Evolutionary conservation across 1,140 invertebrate genomes (phyloP).

Genomic region (Hypsibius dujardini): DNA sequence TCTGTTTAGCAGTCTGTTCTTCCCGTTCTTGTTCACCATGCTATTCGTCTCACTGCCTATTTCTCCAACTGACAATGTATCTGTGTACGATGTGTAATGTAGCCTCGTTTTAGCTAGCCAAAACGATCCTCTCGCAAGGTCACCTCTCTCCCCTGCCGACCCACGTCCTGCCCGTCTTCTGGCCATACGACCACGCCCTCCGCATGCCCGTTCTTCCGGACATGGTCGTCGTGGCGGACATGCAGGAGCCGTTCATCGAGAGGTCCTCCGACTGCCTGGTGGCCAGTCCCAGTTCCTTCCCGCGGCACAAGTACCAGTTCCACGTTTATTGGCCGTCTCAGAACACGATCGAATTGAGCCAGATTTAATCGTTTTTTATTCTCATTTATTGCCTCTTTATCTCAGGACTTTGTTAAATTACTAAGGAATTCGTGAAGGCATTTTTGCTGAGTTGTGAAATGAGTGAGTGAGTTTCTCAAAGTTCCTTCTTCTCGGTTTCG

Average conservation of each 20-base stretch:
- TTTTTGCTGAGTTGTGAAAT: no score
- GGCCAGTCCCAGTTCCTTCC: conserved; percentile 12
- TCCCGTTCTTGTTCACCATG: no score
- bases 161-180: conserved; percentile 68
- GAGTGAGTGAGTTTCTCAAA: no score
- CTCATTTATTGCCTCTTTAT: no score
- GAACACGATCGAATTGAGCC: background rate
- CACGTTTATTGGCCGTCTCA: conserved; percentile 1
- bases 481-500: no score
- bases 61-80: no score
- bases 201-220: conserved; percentile 75
- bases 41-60: no score
- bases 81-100: no score
- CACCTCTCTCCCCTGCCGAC: conserved; percentile 67
- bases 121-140: conserved; percentile 69
- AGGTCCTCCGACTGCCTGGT: background rate
- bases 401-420: no score
- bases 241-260: conserved; percentile 58
- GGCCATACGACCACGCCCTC: conserved; percentile 67
- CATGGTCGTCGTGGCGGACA: conserved; percentile 70
- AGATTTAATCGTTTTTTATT: background rate
- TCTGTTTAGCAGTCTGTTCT: no score
- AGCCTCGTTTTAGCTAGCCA: no score
- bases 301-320: conserved; percentile 11
- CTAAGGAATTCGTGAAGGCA: no score